Evolutionary conservation across 2,797 vertebrate genomes (phyloP), one percentile per base, ranked within the genome.

Genomic region (Emys orbicularis): DNA sequence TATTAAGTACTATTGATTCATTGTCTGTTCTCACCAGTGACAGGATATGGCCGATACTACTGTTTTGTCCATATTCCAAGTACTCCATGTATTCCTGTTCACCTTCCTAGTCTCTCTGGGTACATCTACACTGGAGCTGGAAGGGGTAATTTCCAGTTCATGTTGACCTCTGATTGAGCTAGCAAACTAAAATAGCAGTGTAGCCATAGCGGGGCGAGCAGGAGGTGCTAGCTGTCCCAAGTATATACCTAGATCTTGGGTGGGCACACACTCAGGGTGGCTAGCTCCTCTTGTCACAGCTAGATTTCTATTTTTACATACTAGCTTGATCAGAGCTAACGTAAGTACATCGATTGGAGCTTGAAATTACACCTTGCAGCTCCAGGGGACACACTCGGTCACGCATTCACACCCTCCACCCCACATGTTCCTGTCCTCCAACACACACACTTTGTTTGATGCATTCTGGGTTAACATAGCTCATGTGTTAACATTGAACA

Each of bases 11-110:
- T 79, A 27, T 87, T 34, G 27, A 37, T 81, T 86, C 23, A 19
- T 85, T 12, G 34, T 85, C 87, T 86, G 31, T 83, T 88, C 49
- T 93, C 86, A 77, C 56, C 44, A 90, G 79, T 61, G 59, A 61
- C 59, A 61, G 50, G 53, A 68, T 53, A 61, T 0, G 0, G 47
- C 56, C 92, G 47, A 72, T 53, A 34, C 29, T 61, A 15, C 57
- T 76, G 4, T 54, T 95, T 53, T 31, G 34, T 88, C 41, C 81
- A 91, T 77, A 11, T 77, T 90, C 54, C 44, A 31, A n/a, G 11
- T 79, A 87, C 59, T 34, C 18, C 61, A 79, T 12, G 88, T 61
- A 15, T 25, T 27, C n/a, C 5, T 16, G 1, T 19, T 90, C 53
- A 81, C 50, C n/a, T 90, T 87, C 41, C 57, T 79, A 81, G 37